Evolutionary conservation across 1,140 invertebrate genomes (phyloP).

Genomic region (Aphelenchoides fujianensis): DNA sequence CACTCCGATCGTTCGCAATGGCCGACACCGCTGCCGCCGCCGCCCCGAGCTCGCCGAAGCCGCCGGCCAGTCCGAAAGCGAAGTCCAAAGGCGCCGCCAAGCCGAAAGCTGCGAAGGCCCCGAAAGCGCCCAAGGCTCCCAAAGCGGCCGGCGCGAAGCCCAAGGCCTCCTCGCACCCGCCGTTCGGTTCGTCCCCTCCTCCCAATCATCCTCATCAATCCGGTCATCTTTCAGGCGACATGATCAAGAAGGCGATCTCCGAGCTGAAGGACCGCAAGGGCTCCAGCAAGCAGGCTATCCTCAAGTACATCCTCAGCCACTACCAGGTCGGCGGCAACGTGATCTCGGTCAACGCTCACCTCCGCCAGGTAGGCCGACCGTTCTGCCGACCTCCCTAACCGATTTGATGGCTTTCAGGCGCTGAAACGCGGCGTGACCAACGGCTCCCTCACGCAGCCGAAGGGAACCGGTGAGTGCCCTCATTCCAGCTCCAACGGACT

Average conservation of each 20-base stretch:
- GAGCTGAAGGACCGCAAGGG: slow-evolving; percentile 53
- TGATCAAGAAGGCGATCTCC: slow-evolving; percentile 44
- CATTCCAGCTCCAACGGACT: background rate
- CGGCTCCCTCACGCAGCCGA: slow-evolving; percentile 60
- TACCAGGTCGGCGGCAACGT: slow-evolving; percentile 62
- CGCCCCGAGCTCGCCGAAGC: no score
- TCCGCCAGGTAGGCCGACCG: no score
- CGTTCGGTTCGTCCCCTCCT: no score
- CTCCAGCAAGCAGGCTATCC: slow-evolving; percentile 62
- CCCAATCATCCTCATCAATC: no score
- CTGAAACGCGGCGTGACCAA: slow-evolving; percentile 55
- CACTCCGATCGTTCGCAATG: no score
- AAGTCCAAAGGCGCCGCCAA: no score
- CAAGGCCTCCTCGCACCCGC: no score
- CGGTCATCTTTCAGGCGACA: slow-evolving; percentile 40
- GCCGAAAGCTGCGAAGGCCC: slow-evolving; percentile 22
- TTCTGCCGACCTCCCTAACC: no score
- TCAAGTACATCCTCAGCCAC: slow-evolving; percentile 63
- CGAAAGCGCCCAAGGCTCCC: slow-evolving; percentile 34
- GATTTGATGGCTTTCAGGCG: no score
- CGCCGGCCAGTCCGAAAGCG: no score
- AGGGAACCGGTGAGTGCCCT: slow-evolving; percentile 62
- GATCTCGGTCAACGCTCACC: slow-evolving; percentile 50
- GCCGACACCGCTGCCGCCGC: no score
- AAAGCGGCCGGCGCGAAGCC: slow-evolving; percentile 48